Evolutionary conservation across 2,113 vertebrate species (phyloP), one percentile per base, ranked within the genome.

Genomic region (Ammodytes dubius): DNA sequence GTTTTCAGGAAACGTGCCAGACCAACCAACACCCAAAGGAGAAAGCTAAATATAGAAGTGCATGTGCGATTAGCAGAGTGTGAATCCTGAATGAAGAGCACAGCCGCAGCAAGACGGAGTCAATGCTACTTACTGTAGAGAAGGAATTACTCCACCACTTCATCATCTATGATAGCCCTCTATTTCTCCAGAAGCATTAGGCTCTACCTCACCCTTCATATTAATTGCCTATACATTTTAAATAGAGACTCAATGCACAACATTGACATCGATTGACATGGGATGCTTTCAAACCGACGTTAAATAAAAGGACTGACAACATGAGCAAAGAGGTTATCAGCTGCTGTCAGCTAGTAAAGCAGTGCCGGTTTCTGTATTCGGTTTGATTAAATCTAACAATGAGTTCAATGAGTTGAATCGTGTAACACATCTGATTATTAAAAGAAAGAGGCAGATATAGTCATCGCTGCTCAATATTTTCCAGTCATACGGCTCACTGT

Each of bases 31-130:
- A 83, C 83, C 88, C 89, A 81, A 86, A 88, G 91, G 80, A 86
- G 86, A 35, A 35, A 49, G 79, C 93, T 93, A 93, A 90, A 92
- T 68, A 94, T 92, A 93, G 92, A 72, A 0, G 47, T 66, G 84
- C 85, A 91, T 79, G 90, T 88, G 89, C 14, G 82, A 94, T 91
- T 87, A 91, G 82, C 73, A 15, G 75, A 79, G 88, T 82, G 85
- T 77, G 88, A 91, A 85, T 93, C 87, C 87, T 90, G 82, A 92
- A 91, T 91, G 90, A 91, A 87, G 8, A 65, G 80, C 61, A 19
- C 58, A 66, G 81, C 43, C 77, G 70, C 52, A 59, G 77, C 67
- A 78, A 71, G 82, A 83, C 2, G 1, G 80, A 77, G 82, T 88
- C 79, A 77, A 79, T 85, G 71, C 60, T 64, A 74, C 86, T 87